Evolutionary conservation across 2,888 invertebrate genomes (phyloP), one percentile per base, ranked within the genome.

Genomic region (Spilarctia lutea): DNA sequence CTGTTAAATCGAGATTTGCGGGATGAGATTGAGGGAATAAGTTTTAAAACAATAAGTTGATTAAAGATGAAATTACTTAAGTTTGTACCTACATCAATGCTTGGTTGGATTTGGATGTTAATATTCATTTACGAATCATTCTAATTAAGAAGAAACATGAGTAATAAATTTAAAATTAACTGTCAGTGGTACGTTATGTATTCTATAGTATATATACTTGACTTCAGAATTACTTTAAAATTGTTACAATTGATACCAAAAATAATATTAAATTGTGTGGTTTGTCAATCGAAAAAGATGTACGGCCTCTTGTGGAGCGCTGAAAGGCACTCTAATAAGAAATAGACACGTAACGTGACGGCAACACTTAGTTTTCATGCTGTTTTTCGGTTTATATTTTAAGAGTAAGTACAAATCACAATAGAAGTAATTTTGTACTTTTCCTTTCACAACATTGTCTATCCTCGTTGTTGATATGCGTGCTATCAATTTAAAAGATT

Each of bases 1-100:
- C 75, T 72, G 75, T 79, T 81, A 67, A 75, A 79, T 79, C 68
- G 74, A 45, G 65, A 73, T 73, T 48, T 75, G 60, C 18, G 27
- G 63, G 75, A 68, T 69, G 67, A 75, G 13, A 68, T 72, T 52
- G 33, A 73, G 69, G 11, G 33, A 18, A 33, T 52, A 27, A 48
- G 13, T 18, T 45, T 67, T 18, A 13, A 35, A 35, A 16, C 60
- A 6, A 60, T 60, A 4, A 13, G 1, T 60, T 3, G 60, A 60
- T 27, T 27, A 60, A 4, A 13, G 11, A 13, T 27, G 27, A 60
- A 27, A 60, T 27, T 27, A 27, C 4, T 27, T 4, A 13, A 27
- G 60, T 60, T 4, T 60, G 13, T 13, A 65, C 33, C 33, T 33
- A 35, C 6, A 30, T 33, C 4, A 16, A 20, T 18, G 20, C 10